Percentiles rank a stretch among this genome's conserved stretches.
Evolutionary conservation across 2,888 invertebrate species (phyloP).

Genomic region (Nomada ferruginata): DNA sequence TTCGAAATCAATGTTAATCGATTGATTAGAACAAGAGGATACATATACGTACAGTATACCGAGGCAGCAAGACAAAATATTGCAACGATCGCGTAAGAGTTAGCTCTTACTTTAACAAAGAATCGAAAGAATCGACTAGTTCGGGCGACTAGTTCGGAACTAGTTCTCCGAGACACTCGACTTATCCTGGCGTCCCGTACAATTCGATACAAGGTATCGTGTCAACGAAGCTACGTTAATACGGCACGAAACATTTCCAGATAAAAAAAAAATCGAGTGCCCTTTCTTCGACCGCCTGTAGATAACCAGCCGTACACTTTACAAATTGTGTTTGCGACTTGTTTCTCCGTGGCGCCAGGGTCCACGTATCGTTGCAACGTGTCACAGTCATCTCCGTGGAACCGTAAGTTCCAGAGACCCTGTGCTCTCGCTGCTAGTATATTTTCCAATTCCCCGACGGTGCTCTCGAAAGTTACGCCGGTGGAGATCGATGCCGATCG

Average conservation of each 20-base stretch:
- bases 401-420: slow-evolving; percentile 18
- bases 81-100: background rate
- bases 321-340: slow-evolving; percentile 51
- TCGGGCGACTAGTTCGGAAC: background rate
- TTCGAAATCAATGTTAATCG: slow-evolving; percentile 54
- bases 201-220: slow-evolving; percentile 41
- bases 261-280: background rate
- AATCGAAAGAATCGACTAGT: slow-evolving; percentile 17
- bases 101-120: slow-evolving; percentile 17
- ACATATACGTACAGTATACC: too few relatives aligned
- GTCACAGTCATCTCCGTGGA: background rate
- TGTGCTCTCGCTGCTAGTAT: slow-evolving; percentile 1
- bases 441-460: slow-evolving; percentile 55
- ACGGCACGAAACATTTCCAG: slow-evolving; percentile 23
- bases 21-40: background rate
- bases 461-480: slow-evolving; percentile 45
- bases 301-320: background rate
- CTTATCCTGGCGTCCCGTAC: slow-evolving; percentile 6
- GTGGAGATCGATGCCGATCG: slow-evolving; percentile 55
- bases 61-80: background rate
- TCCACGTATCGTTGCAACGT: slow-evolving; percentile 31
- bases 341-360: background rate
- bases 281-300: background rate
- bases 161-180: background rate
- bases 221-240: slow-evolving; percentile 31